Evolutionary conservation across 1,140 invertebrate genomes (phyloP), one percentile per base, ranked within the genome.

Genomic region (Papilio glaucus): DNA sequence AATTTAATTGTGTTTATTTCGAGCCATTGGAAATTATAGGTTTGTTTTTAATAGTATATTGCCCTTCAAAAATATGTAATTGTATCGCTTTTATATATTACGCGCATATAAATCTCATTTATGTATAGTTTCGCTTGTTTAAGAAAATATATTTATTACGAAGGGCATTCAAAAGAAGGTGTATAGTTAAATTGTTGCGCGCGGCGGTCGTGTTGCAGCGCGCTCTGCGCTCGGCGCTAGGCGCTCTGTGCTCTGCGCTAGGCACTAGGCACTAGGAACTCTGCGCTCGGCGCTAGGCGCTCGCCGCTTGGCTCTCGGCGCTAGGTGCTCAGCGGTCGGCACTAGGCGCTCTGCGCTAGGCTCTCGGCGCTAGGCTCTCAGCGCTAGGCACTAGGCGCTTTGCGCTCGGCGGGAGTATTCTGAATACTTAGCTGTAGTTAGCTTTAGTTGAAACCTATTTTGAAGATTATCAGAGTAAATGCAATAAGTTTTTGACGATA

Each of bases 111-210:
- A 69, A 69, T 69, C 77, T 74, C 76, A 77, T 74, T 75, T 72
- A 61, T 72, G 45, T 73, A 72, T 74, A 74, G 75, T 76, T 77
- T 79, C 70, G 57, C 45, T 78, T 75, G 70, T 69, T 53, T 49
- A 69, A 33, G 45, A 37, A 69, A 45, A 33, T 53, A 37, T 69
- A 69, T 69, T 69, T 69, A 69, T 69, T 69, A 29, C 24, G 63
- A 45, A 67, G 21, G 13, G 12, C 24, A 67, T 21, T 67, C 39
- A 24, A 45, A 26, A 21, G 63, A 39, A 67, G 21, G 42, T 18
- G n/a, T 9, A 67, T 18, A 45, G 38, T 4, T n/a, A n/a, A n/a
- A n/a, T n/a, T n/a, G n/a, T n/a, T n/a, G n/a, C n/a, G n/a, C n/a
- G n/a, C n/a, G n/a, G n/a, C n/a, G n/a, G n/a, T n/a, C n/a, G n/a